A percentile compares a stretch with the other conserved stretches of the same genome.
Evolutionary conservation across 1,140 invertebrate species (phyloP).

Genomic region (Vanessa atalanta): DNA sequence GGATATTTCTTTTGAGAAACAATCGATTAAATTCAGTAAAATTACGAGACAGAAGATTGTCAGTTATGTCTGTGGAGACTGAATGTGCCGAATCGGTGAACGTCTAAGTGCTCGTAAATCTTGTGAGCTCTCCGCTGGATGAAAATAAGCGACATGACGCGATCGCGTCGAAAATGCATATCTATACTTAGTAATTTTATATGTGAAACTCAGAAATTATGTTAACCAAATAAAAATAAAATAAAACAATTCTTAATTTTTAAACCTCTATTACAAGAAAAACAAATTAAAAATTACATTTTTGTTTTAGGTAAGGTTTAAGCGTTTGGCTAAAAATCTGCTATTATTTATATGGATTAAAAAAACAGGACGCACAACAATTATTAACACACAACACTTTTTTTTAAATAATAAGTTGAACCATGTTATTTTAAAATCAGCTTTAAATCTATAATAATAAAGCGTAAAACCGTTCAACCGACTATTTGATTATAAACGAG

Average conservation of each 20-base stretch:
- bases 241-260: background rate
- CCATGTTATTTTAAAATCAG: background rate
- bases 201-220: no score
- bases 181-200: no score
- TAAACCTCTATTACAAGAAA: no score
- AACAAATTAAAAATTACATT: no score
- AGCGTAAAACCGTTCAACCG: constrained; percentile 23
- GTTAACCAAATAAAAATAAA: background rate
- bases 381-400: background rate
- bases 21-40: constrained; percentile 65
- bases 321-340: no score
- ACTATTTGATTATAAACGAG: constrained; percentile 30
- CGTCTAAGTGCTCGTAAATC: constrained; percentile 74
- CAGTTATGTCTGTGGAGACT: constrained; percentile 66
- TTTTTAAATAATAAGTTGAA: constrained; percentile 1
- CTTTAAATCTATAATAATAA: constrained; percentile 21
- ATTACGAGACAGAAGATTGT: constrained; percentile 73
- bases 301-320: no score
- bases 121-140: constrained; percentile 61
- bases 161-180: constrained; percentile 26
- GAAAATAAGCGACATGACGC: constrained; percentile 64
- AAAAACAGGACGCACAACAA: no score
- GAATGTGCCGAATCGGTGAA: constrained; percentile 75
- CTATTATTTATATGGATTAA: no score
- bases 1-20: constrained; percentile 38